A percentile compares a stretch with the other conserved stretches of the same genome.
These are phyloP conservation scores for Anoura caudifer DNA, from an alignment of 2,113 vertebrate genomes.

Conservation along the genomic window DNA sequence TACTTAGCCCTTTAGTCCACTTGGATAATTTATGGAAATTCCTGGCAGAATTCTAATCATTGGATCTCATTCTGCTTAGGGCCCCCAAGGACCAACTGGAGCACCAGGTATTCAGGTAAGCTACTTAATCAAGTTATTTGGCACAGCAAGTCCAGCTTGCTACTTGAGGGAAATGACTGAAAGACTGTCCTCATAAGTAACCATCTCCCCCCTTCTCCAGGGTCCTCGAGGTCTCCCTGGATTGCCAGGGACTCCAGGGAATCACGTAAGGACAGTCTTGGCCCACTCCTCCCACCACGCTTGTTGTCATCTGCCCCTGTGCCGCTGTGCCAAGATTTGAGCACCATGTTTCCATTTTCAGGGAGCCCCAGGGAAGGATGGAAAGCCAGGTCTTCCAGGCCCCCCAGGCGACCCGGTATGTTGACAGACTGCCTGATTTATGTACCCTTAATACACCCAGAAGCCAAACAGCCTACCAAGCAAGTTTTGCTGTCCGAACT, in stretches of 20 bases:
- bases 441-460: conserved; percentile 35
- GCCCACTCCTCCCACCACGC: neutral
- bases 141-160: neutral
- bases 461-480: conserved; percentile 25
- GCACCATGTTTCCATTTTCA: conserved; percentile 78
- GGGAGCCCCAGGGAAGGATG: conserved; percentile 92
- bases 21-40: neutral
- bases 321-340: neutral
- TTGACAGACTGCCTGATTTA: conserved; percentile 61
- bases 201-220: conserved; percentile 71
- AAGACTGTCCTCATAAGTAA: neutral
- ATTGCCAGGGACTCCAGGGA: conserved; percentile 87
- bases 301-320: neutral
- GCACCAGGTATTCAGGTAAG: conserved; percentile 91
- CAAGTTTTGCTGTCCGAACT: conserved; percentile 47
- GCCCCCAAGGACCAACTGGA: conserved; percentile 88
- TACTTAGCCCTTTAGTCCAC: neutral
- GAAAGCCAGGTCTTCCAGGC: conserved; percentile 91
- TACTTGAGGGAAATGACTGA: neutral
- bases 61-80: conserved; percentile 82
- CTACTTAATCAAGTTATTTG: neutral
- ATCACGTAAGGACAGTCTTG: conserved; percentile 82
- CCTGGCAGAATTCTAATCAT: conserved; percentile 53
- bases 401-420: conserved; percentile 96
- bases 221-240: conserved; percentile 90